phyloP scores from a whole-genome alignment of 53 echinoderm and acorn worm species.

The Holothuria leucospilota region DNA sequence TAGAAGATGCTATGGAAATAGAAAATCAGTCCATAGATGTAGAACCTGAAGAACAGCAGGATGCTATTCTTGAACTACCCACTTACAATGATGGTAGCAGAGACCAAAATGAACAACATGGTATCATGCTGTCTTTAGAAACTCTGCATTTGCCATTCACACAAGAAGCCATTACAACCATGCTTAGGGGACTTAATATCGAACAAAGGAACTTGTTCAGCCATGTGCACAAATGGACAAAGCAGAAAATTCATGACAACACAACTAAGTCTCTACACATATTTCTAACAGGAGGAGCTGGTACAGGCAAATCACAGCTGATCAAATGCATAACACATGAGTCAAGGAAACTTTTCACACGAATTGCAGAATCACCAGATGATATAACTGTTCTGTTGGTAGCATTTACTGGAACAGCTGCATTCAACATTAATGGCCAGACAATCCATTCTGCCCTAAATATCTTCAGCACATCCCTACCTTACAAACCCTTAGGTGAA shows the following conservation, averaged over 20 bases:
- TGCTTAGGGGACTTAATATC: not conserved
- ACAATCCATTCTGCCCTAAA: conserved; percentile 47
- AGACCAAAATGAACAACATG: not conserved
- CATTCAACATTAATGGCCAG: conserved; percentile 56
- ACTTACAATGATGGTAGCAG: not conserved
- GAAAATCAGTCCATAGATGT: conserved; percentile 4
- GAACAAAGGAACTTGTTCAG: conserved; percentile 14
- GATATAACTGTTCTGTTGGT: conserved; percentile 42
- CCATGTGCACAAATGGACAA: not conserved
- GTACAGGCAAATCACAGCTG: conserved; percentile 61
- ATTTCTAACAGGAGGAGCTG: conserved; percentile 54
- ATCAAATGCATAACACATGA: conserved; percentile 61
- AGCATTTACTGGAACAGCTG: conserved; percentile 59
- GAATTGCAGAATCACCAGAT: conserved; percentile 31
- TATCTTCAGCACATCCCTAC: conserved; percentile 17
- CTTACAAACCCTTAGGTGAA: conserved; percentile 52
- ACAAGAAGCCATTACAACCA: conserved; percentile 18
- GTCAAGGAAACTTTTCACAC: not conserved
- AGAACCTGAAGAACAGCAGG: not conserved
- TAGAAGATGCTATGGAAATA: not conserved
- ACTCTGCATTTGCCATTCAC: not conserved
- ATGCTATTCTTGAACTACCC: conserved; percentile 6
- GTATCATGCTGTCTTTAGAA: too few relatives aligned
- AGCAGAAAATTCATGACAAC: not conserved
- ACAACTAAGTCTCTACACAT: not conserved